Base-by-base conservation (phyloP, 2,888 invertebrate genomes). In the Scaptomyza caliginosa region DNA sequence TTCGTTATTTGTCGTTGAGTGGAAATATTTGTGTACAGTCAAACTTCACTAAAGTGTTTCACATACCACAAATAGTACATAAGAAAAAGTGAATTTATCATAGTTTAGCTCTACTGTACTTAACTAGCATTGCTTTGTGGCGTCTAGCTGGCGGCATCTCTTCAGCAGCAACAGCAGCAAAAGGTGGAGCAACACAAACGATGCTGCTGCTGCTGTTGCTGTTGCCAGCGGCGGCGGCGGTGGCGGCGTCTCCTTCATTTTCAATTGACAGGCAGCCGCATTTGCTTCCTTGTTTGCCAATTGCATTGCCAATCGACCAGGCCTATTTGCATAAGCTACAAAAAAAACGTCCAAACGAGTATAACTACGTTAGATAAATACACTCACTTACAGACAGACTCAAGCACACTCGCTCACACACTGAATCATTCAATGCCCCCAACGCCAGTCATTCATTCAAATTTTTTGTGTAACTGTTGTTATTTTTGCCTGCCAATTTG, bases 241-340 rank as follows among this genome's bases (percentile, higher is more conserved):
- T 54, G 58, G 67, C 60, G 57, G 38, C 51, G 50, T 67, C 74
- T 68, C 68, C 65, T 72, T 78, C 75, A 68, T 65, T 76, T 79
- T 62, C 56, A 81, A 84, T 76, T 84, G 82, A 83, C 80, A 78
- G 64, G 84, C 75, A 68, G 59, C 63, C 50, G 66, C 34, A 62
- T 73, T 64, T 67, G 85, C 85, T 85, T 85, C 85, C 85, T 82
- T 79, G 81, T 82, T 82, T 72, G 74, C 79, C 82, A 80, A 66
- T 78, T 83, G 80, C 78, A 80, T 72, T 80, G 71, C 46, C 77
- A 77, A 79, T 62, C 60, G 74, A 74, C 70, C 58, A 52, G 58
- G 40, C 19, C 28, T 63, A 58, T 79, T 79, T 79, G 77, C 81
- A 83, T 83, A 51, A 55, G 65, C 70, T 45, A 46, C 52, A 56